These are phyloP conservation scores for Heliconius himera DNA, from an alignment of 1,140 invertebrate genomes.

Conservation along the genomic window DNA sequence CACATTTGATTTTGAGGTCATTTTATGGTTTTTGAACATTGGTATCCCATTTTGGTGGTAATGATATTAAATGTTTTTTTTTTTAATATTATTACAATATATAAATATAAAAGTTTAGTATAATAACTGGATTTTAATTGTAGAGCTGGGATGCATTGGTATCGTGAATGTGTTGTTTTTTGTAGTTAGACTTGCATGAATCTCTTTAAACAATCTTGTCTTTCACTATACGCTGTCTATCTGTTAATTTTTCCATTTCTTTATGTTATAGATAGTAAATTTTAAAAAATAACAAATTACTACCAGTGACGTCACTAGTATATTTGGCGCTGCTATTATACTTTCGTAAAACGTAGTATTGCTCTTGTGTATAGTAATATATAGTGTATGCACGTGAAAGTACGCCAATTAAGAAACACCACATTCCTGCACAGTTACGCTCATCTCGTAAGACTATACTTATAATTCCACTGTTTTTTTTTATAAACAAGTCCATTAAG, in stretches of 20 bases:
- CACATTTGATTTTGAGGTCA: background rate
- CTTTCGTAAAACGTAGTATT: slow-evolving; percentile 44
- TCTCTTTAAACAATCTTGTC: slow-evolving; percentile 2
- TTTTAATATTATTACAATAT: too few species aligned
- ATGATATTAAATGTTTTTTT: too few species aligned
- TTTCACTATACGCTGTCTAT: background rate
- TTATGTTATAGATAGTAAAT: slow-evolving; percentile 5
- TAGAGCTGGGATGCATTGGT: slow-evolving; percentile 21
- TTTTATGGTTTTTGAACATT: background rate
- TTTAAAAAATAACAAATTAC: slow-evolving; percentile 32
- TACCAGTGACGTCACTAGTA: slow-evolving; percentile 35
- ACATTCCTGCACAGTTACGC: slow-evolving; percentile 51
- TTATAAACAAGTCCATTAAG: slow-evolving; percentile 26
- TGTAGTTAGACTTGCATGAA: slow-evolving; percentile 5
- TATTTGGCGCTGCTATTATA: slow-evolving; percentile 39
- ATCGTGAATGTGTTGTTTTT: background rate
- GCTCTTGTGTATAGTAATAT: slow-evolving; percentile 51
- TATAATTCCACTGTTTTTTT: slow-evolving; percentile 35
- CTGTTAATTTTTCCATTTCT: background rate
- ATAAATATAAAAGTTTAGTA: background rate
- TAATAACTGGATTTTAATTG: slow-evolving; percentile 20
- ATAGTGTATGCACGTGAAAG: slow-evolving; percentile 45
- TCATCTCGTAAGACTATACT: slow-evolving; percentile 44
- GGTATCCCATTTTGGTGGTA: background rate
- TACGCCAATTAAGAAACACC: slow-evolving; percentile 45